Evolutionary conservation across 1,140 invertebrate species (phyloP), one percentile per base, ranked within the genome.

Genomic region (Saccostrea echinata): DNA sequence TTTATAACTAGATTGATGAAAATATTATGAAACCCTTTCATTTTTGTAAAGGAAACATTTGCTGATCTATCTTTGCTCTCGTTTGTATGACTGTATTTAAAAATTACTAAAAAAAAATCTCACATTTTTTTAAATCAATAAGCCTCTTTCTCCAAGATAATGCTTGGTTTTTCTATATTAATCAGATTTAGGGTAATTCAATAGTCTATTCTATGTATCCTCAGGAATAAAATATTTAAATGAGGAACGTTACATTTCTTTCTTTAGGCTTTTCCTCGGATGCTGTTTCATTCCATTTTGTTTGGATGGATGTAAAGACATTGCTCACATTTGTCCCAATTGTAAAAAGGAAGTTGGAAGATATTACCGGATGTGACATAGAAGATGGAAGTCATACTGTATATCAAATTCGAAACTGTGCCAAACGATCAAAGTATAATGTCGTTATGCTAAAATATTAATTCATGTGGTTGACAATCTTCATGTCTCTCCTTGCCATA

Each of bases 271-370:
- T 53, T 88, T 82, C 35, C 52, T 90, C 4, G 91, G 91, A 33
- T 94, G 93, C 52, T 93, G 92, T 80, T 89, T 94, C 21, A 92
- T 94, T 83, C 93, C 93, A 33, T 93, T 94, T 89, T 94, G 93
- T 86, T 64, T 93, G 51, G 88, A 92, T 52, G 88, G 89, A 9
- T 91, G 91, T 87, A 93, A 94, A 90, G 93, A 94, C 82, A 91
- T 92, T 0, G 88, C 92, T 33, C 93, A 94, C 86, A 88, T 80
- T 18, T 94, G 93, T 82, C 93, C 93, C n/a, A 93, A 93, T 86
- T 94, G 93, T 84, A 87, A 90, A 53, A 86, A 90, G 24, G 86
- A 90, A 68, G 88, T 94, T 33, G 89, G 88, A 21, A 88, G 90
- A 71, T 92, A 87, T 68, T 88, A 86, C 52, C 88, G 92, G 12